Evolutionary conservation across 2,113 vertebrate species (phyloP), one percentile per base, ranked within the genome.

Genomic region (Semicossyphus pulcher): DNA sequence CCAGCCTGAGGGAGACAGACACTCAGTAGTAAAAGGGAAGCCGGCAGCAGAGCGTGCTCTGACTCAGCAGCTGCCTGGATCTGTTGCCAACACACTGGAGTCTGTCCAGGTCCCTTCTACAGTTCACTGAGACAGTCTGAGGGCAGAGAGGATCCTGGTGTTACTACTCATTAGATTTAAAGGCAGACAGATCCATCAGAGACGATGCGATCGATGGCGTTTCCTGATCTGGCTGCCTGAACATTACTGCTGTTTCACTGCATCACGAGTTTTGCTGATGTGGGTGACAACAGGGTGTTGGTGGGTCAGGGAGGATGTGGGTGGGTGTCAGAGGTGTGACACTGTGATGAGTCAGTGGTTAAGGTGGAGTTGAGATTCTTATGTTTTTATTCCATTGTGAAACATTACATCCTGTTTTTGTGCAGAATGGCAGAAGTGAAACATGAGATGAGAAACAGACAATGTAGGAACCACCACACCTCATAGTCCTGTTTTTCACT

Each of bases 61-160:
- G 85, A 89, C 83, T 88, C 80, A 86, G 87, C 86, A 76, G 82
- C 67, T 78, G 80, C 25, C 79, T 61, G 70, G 70, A 69, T 84
- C 20, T 77, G 73, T 53, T 71, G 68, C 74, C 70, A 78, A 56
- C 76, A 65, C 58, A 45, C 51, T 74, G 80, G 79, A 79, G 49
- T 48, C 28, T 12, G 29, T 76, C 77, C 75, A 81, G 73, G 18
- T 63, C 56, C 23, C 52, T 39, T 76, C 32, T 26, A 23, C 2
- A 16, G 66, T 76, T 86, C 69, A 80, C 4, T 48, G 66, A 78
- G 45, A 57, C 52, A n/a, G 64, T 72, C 36, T 51, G 66, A 45
- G 37, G 74, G 42, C 49, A 26, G 60, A 67, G 66, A 59, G 26
- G 64, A 78, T 58, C 57, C 48, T 15, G 21, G 78, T 68, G 71